Conservation (phyloP, 2,797 vertebrate species). For the Hoplostethus atlanticus region DNA sequence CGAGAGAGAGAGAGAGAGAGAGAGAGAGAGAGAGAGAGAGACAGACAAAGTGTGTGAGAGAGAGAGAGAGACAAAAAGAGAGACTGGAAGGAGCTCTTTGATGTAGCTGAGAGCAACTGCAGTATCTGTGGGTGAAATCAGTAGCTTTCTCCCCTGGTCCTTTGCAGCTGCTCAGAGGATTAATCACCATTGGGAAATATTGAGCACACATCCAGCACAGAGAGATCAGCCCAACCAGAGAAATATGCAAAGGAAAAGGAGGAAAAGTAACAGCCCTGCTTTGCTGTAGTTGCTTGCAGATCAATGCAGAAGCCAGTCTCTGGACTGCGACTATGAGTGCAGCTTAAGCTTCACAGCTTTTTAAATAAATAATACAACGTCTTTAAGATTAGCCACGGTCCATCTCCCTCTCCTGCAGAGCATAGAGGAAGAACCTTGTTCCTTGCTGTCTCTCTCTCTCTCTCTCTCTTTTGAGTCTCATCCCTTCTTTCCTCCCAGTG, state of each 20-base stretch:
- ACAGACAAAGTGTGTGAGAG: slow-evolving; percentile 35
- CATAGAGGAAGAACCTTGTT: slow-evolving; percentile 65
- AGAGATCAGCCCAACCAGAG: slow-evolving; percentile 60
- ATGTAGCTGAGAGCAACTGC: slow-evolving; percentile 68
- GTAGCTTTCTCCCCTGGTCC: slow-evolving; percentile 66
- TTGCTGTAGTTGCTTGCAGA: slow-evolving; percentile 69
- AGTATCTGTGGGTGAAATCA: slow-evolving; percentile 76
- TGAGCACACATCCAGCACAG: slow-evolving; percentile 76
- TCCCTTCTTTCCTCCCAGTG: slow-evolving; percentile 39
- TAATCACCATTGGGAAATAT: slow-evolving; percentile 84
- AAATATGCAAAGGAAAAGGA: slow-evolving; percentile 45
- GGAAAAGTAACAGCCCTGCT: slow-evolving; percentile 67
- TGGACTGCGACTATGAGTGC: slow-evolving; percentile 74
- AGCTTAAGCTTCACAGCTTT: slow-evolving; percentile 79
- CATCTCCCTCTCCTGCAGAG: slow-evolving; percentile 77
- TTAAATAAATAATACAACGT: slow-evolving; percentile 88
- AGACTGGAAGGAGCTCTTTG: slow-evolving; percentile 53
- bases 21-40: slow-evolving; percentile 42
- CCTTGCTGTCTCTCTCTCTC: slow-evolving; percentile 59
- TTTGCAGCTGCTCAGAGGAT: slow-evolving; percentile 73
- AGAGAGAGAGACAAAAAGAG: slow-evolving; percentile 34
- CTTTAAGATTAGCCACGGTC: slow-evolving; percentile 84
- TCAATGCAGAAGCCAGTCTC: slow-evolving; percentile 70
- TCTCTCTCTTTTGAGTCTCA: slow-evolving; percentile 36
- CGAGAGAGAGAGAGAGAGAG: slow-evolving; percentile 7